These are phyloP conservation scores for Pachypsylla venusta DNA, from an alignment of 1,140 invertebrate genomes.

Conservation along the genomic window DNA sequence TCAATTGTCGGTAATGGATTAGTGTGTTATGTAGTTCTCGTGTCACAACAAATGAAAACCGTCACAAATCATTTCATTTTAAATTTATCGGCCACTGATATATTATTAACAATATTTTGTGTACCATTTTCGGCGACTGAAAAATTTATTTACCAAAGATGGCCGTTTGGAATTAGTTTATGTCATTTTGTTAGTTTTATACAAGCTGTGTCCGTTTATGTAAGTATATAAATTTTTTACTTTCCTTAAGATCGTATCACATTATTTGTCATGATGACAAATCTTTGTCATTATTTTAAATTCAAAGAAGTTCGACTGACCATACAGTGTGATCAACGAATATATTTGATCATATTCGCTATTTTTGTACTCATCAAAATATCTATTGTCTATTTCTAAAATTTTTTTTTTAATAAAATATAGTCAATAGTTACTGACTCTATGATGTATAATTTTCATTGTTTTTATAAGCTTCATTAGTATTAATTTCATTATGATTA, in stretches of 20 bases:
- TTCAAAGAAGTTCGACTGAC: too few species aligned
- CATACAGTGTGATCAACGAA: too few species aligned
- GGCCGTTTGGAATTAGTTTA: conserved; percentile 64
- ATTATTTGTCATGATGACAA: background rate
- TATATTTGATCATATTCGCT: too few species aligned
- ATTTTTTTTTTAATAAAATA: too few species aligned
- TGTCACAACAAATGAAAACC: conserved; percentile 62
- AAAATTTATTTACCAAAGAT: conserved; percentile 54
- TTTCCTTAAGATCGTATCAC: background rate
- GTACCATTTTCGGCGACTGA: conserved; percentile 74
- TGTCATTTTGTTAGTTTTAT: conserved; percentile 63
- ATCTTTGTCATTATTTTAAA: background rate
- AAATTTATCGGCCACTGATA: conserved; percentile 69
- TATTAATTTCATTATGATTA: too few species aligned
- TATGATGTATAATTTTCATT: too few species aligned
- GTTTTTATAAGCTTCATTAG: too few species aligned
- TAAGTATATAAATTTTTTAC: conserved; percentile 16
- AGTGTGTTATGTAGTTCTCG: conserved; percentile 65
- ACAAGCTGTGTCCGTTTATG: conserved; percentile 63
- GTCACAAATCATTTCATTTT: conserved; percentile 79
- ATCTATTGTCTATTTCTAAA: too few species aligned
- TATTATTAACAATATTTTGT: conserved; percentile 69
- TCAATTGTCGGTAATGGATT: conserved; percentile 62
- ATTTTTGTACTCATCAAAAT: too few species aligned
- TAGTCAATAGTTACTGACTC: too few species aligned